Base-by-base conservation (phyloP, 2,797 vertebrate species). In the Anomalospiza imberbis region DNA sequence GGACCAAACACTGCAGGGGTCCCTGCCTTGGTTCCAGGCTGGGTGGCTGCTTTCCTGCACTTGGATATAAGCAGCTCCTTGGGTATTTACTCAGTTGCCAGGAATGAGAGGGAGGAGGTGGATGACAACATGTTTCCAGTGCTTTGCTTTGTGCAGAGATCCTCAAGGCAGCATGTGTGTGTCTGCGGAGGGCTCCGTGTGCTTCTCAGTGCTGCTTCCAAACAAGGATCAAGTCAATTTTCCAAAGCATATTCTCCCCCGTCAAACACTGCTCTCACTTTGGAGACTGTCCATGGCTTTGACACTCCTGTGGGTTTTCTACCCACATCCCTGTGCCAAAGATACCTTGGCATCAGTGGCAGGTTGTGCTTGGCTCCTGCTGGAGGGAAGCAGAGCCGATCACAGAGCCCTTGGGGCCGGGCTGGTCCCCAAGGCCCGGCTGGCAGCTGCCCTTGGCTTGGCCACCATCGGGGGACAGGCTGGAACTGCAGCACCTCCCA, bases 231-330 rank as follows among this genome's bases (percentile, higher is more conserved):
- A 93, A 94, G 94, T 62, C 65, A 75, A 92, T 87, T 96, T 97
- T 97, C 91, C 91, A 89, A 95, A 91, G 94, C 92, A 95, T 85
- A 87, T 96, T 96, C 96, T 97, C 92, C 83, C 89, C 88, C 91
- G 16, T 96, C 96, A 94, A 94, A 94, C 76, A 7, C 88, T 18
- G 83, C 92, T 84, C 88, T 80, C 28, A 0, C 89, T 92, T 79
- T 97, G 97, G 96, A 97, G 96, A 42, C 48, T 22, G 62, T 85
- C 95, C 95, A 96, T 5, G 28, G 40, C 86, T 94, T 68, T 96
- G 87, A 95, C 91, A 94, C 76, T 88, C 93, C 91, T 67, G 72
- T 87, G 92, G 92, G 93, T 94, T 96, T 89, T 94, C 94, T 95
- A 72, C 91, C 91, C 91, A 55, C 93, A 66, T 81, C 76, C 55